phyloP scores from a whole-genome alignment of 2,797 vertebrate genomes.

The Botia kubotai region DNA sequence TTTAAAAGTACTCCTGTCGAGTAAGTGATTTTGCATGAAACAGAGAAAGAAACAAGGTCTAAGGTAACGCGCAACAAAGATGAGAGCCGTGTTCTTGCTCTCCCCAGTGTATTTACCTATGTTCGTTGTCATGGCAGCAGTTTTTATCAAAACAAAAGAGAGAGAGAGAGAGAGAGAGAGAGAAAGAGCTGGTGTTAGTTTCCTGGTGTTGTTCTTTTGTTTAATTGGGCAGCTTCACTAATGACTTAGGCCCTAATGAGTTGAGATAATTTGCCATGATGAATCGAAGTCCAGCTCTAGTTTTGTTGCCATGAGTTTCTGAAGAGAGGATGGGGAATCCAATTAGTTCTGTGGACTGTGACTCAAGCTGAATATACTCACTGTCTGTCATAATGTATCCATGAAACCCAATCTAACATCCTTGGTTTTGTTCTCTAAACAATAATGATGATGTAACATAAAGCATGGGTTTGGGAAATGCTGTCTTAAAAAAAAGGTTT shows the following conservation, averaged over 20 bases:
- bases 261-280: conserved; percentile 36
- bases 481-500: neutral
- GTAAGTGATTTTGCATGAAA: no score
- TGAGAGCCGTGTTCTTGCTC: no score
- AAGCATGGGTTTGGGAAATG: conserved; percentile 14
- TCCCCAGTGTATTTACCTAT: no score
- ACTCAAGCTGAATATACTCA: conserved; percentile 30
- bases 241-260: conserved; percentile 35
- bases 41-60: no score
- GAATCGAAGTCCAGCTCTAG: conserved; percentile 23
- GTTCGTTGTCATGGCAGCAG: no score
- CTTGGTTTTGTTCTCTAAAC: conserved; percentile 2
- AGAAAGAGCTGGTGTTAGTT: neutral
- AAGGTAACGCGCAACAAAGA: no score
- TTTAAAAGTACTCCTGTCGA: no score
- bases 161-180: neutral
- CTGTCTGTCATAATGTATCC: conserved; percentile 25
- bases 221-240: conserved; percentile 31
- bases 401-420: conserved; percentile 20
- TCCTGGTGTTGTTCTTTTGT: neutral
- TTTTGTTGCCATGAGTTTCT: conserved; percentile 7
- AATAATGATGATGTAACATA: conserved; percentile 6
- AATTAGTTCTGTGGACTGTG: conserved; percentile 42
- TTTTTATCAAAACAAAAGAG: neutral
- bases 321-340: conserved; percentile 26